phyloP scores from a whole-genome alignment of 2,113 vertebrate genomes.

The Monarcha castaneiventris region DNA sequence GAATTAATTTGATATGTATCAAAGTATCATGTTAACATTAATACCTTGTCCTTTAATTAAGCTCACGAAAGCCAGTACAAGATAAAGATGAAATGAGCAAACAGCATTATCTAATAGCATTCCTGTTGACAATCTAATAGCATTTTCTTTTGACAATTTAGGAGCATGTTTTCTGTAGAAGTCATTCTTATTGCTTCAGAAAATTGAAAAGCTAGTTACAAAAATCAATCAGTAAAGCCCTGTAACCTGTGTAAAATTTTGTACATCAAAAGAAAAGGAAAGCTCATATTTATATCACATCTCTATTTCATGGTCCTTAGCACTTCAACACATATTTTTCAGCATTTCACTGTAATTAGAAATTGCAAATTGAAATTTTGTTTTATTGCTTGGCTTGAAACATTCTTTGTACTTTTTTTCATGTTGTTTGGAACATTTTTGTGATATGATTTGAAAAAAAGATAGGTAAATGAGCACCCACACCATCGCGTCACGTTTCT shows the following conservation, averaged over 20 bases:
- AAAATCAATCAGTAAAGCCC: neutral
- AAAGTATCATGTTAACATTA: neutral
- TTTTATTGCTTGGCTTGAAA: neutral
- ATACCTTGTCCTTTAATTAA: neutral
- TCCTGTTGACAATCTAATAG: neutral
- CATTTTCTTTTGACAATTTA: neutral
- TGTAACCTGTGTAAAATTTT: neutral
- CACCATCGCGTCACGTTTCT: neutral
- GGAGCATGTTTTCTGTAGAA: neutral
- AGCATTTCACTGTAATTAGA: neutral
- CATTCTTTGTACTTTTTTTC: neutral
- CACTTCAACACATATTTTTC: neutral
- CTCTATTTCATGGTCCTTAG: neutral
- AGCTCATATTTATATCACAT: neutral
- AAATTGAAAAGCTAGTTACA: neutral
- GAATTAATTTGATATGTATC: neutral
- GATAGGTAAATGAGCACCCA: neutral
- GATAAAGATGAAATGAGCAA: constrained; percentile 1
- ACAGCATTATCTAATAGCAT: neutral
- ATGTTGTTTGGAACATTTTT: neutral
- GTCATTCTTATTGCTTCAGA: neutral
- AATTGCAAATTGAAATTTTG: neutral
- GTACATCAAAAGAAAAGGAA: neutral
- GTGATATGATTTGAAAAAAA: neutral
- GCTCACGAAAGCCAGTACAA: neutral